Evolutionary conservation across 1,140 invertebrate genomes (phyloP).

Genomic region (Zaprionus ghesquierei): DNA sequence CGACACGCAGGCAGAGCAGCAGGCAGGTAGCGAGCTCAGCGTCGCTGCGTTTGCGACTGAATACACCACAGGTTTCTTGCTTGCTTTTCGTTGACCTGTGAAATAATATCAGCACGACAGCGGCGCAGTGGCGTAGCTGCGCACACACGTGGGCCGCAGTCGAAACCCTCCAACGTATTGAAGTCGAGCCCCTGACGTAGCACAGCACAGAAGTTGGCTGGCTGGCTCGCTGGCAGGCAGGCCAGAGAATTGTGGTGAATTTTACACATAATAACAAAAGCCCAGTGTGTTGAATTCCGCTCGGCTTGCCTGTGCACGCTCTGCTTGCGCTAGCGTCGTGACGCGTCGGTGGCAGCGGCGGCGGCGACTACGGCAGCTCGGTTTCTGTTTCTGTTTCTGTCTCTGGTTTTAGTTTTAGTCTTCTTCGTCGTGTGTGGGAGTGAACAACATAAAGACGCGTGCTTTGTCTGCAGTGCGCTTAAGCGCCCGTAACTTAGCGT

Average conservation of each 20-base stretch:
- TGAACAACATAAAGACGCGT: constrained; percentile 28
- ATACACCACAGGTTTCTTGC: constrained; percentile 36
- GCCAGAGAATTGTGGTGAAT: constrained; percentile 29
- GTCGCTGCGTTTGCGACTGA: constrained; percentile 38
- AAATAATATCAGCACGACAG: constrained; percentile 42
- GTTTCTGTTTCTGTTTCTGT: not conserved
- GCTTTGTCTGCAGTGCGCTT: constrained; percentile 4
- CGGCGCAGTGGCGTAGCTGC: constrained; percentile 28
- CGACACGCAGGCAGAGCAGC: constrained; percentile 37
- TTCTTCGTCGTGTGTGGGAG: constrained; percentile 65
- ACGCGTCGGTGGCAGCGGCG: not conserved
- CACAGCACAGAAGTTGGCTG: constrained; percentile 13
- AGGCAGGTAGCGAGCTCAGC: constrained; percentile 27
- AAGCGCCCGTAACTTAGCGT: constrained; percentile 41
- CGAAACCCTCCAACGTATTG: constrained; percentile 21
- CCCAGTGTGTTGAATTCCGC: constrained; percentile 34
- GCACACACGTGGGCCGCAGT: constrained; percentile 26
- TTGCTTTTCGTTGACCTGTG: constrained; percentile 58
- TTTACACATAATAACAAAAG: constrained; percentile 39
- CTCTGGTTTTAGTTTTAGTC: constrained; percentile 30
- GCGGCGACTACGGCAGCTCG: too few relatives aligned
- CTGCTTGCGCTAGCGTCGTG: constrained; percentile 3
- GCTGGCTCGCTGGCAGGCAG: constrained; percentile 7
- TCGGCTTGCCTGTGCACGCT: constrained; percentile 17
- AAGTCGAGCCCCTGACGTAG: constrained; percentile 42